Conservation (phyloP, 2,888 invertebrate species). For the Hanleya hanleyi region DNA sequence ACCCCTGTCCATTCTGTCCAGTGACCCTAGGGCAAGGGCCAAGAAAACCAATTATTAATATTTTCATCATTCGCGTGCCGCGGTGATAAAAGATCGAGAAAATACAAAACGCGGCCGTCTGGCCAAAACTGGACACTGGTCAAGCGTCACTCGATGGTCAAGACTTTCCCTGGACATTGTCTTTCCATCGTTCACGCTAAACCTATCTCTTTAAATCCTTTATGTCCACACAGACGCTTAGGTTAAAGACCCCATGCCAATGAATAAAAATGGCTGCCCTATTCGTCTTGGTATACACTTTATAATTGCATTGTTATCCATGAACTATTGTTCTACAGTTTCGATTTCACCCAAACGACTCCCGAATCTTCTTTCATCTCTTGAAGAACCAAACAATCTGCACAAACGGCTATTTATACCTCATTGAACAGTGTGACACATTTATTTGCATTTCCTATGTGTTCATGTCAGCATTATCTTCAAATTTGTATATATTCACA, state of each 20-base stretch:
- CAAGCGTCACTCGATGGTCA: constrained; percentile 5
- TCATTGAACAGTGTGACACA: no score
- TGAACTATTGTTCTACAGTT: background rate
- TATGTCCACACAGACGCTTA: background rate
- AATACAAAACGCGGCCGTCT: background rate
- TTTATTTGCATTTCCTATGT: no score
- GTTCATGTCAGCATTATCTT: no score
- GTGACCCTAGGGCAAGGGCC: constrained; percentile 7
- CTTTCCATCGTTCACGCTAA: background rate
- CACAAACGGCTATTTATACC: no score
- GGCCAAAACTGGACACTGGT: constrained; percentile 9
- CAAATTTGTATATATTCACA: no score
- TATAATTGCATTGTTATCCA: background rate
- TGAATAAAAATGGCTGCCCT: background rate
- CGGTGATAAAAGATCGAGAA: background rate
- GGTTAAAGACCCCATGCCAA: constrained; percentile 7
- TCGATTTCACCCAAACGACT: no score
- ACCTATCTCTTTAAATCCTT: background rate
- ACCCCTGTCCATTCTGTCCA: background rate
- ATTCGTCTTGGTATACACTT: background rate
- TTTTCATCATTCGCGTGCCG: constrained; percentile 9
- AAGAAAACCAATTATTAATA: constrained; percentile 12
- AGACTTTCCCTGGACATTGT: background rate
- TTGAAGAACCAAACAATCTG: no score
- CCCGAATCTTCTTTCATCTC: no score